These are phyloP conservation scores for Lasioglossum zephyrum DNA, from an alignment of 2,888 invertebrate genomes.

Conservation along the genomic window DNA sequence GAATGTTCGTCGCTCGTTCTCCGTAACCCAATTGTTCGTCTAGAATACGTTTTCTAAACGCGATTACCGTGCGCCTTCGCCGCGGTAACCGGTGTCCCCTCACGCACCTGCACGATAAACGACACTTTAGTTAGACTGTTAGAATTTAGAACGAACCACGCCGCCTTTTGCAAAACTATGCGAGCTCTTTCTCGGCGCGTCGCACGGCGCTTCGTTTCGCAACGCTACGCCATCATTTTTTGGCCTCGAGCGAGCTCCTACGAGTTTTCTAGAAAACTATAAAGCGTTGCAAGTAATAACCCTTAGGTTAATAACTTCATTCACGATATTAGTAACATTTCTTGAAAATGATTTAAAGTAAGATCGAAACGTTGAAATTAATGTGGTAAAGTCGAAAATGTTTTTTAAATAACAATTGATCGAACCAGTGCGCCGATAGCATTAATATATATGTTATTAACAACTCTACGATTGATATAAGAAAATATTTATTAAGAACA, in stretches of 20 bases:
- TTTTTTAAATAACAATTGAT: too few species aligned
- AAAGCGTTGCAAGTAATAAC: not conserved
- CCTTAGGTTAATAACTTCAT: too few species aligned
- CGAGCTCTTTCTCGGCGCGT: not conserved
- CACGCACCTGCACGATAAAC: constrained; percentile 26
- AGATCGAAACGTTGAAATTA: too few species aligned
- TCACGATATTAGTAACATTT: too few species aligned
- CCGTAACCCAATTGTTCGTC: constrained; percentile 54
- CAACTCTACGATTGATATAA: too few species aligned
- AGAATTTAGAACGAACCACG: not conserved
- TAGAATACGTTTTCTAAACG: constrained; percentile 51
- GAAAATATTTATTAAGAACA: too few species aligned
- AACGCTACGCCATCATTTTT: not conserved
- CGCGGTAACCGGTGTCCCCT: not conserved
- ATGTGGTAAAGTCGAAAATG: too few species aligned
- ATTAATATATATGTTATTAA: too few species aligned
- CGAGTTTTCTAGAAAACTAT: not conserved
- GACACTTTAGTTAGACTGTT: not conserved
- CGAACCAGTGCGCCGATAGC: too few species aligned
- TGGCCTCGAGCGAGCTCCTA: not conserved
- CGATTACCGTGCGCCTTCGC: constrained; percentile 34
- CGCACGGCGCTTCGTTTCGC: not conserved
- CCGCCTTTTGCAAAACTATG: not conserved
- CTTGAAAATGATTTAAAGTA: too few species aligned
- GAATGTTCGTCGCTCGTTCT: constrained; percentile 15